Conservation (phyloP, 2,888 invertebrate species). For the Synergus umbraculus region DNA sequence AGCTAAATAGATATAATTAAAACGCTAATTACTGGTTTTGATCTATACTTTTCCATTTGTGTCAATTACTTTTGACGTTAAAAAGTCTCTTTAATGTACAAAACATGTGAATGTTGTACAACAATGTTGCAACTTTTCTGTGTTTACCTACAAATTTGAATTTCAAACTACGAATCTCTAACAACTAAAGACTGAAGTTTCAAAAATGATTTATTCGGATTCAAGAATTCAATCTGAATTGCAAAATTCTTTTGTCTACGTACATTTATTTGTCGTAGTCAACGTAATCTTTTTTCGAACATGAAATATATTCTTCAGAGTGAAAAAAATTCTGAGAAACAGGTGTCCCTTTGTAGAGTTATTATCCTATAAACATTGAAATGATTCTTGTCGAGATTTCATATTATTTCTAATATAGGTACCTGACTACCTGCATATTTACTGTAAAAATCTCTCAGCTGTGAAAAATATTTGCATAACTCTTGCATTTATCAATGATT, state of each 20-base stretch:
- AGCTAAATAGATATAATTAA: neutral
- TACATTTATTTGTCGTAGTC: conserved; percentile 7
- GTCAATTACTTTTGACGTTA: neutral
- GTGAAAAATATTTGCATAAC: neutral
- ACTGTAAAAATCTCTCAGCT: neutral
- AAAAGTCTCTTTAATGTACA: neutral
- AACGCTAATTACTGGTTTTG: neutral
- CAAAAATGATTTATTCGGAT: neutral
- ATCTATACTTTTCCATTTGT: conserved; percentile 6
- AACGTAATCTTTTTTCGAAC: neutral
- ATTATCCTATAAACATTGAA: neutral
- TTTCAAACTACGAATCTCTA: conserved; percentile 9
- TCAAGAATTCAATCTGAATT: conserved; percentile 5
- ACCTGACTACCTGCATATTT: neutral
- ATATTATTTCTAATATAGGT: neutral
- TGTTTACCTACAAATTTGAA: conserved; percentile 14
- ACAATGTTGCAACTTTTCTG: neutral
- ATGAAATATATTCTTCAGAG: neutral
- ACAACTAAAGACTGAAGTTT: neutral
- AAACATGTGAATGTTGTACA: neutral
- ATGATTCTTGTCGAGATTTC: neutral
- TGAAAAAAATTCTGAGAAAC: neutral
- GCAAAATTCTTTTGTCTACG: conserved; percentile 19
- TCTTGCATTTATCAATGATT: too few relatives aligned
- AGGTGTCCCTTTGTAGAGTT: neutral